Percentiles rank a stretch among this genome's conserved stretches.
Conservation (phyloP, 2,797 vertebrate species). For the Stomatorhinus walkeri region DNA sequence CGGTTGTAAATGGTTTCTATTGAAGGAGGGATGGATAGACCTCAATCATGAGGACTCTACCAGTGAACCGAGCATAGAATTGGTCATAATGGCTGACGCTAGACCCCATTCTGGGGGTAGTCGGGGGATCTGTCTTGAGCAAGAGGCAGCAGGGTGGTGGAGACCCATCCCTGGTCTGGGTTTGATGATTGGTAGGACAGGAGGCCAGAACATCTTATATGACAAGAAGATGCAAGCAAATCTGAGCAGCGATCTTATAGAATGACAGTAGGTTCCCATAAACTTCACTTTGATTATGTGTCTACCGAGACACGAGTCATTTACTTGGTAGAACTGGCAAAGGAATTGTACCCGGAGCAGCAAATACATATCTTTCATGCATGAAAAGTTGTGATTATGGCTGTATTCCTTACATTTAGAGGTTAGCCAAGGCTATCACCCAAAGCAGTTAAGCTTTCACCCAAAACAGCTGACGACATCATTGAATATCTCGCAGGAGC, state of each 20-base stretch:
- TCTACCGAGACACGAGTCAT: not conserved
- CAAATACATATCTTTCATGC: not conserved
- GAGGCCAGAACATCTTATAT: not conserved
- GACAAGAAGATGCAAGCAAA: not conserved
- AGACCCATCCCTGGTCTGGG: not conserved
- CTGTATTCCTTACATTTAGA: not conserved
- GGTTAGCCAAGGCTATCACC: not conserved
- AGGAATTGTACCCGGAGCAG: not conserved
- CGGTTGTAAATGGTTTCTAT: not conserved
- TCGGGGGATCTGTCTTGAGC: not conserved
- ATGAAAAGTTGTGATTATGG: not conserved
- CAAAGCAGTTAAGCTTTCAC: constrained; percentile 6
- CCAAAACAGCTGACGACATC: not conserved
- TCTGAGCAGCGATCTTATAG: not conserved
- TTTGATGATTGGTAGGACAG: not conserved
- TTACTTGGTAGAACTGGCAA: not conserved
- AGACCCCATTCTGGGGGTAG: not conserved
- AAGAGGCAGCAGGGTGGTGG: not conserved
- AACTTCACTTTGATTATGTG: not conserved
- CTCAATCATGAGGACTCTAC: not conserved
- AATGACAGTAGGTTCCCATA: not conserved
- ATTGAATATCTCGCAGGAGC: not conserved
- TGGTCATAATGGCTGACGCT: not conserved
- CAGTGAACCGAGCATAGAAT: not conserved
- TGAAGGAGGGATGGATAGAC: not conserved